These are phyloP conservation scores for Nephrocerus scutellatus DNA, from an alignment of 2,888 invertebrate genomes.

Conservation along the genomic window DNA sequence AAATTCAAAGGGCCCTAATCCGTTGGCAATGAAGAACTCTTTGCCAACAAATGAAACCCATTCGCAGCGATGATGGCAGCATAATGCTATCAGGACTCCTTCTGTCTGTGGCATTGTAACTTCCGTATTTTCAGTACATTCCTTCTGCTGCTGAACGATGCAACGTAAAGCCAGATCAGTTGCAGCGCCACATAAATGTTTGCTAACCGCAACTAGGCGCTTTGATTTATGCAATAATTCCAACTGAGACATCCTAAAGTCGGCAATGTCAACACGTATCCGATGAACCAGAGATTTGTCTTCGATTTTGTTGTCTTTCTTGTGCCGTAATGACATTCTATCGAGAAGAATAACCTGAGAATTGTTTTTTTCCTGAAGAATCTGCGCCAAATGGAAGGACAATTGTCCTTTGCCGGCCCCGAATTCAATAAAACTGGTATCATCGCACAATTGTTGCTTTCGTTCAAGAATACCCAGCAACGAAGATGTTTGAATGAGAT, in stretches of 20 bases:
- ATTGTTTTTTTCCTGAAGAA: constrained; percentile 48
- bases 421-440: constrained; percentile 74
- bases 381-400: constrained; percentile 67
- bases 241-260: constrained; percentile 59
- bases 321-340: constrained; percentile 73
- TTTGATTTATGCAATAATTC: constrained; percentile 43
- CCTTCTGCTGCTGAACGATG: constrained; percentile 38
- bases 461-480: constrained; percentile 63
- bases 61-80: constrained; percentile 84
- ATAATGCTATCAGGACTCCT: constrained; percentile 72
- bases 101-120: constrained; percentile 30
- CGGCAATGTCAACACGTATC: constrained; percentile 73
- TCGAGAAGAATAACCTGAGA: constrained; percentile 68
- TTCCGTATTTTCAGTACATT: background rate
- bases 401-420: constrained; percentile 87
- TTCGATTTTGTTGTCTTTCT: constrained; percentile 62
- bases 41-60: constrained; percentile 65
- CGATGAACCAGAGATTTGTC: constrained; percentile 52
- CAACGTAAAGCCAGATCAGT: constrained; percentile 74
- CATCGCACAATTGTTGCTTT: constrained; percentile 53
- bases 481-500: constrained; percentile 71
- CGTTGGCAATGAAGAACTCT: constrained; percentile 53
- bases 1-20: constrained; percentile 59
- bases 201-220: constrained; percentile 69
- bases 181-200: constrained; percentile 84